Evolutionary conservation across 2,888 invertebrate genomes (phyloP).

Genomic region (Tetanocera ferruginea): DNA sequence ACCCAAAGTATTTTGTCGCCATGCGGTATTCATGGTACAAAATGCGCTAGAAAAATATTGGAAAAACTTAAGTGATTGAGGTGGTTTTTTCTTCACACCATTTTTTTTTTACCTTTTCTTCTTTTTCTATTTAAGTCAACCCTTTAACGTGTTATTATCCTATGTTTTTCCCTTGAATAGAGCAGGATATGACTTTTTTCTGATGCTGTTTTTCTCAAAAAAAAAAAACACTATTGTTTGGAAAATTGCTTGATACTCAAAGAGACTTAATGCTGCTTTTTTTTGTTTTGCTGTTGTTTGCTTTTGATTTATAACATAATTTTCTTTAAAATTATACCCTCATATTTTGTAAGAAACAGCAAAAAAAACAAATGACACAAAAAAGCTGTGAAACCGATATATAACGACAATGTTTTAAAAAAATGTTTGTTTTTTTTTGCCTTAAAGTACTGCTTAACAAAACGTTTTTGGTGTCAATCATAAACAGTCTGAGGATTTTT

Average conservation of each 20-base stretch:
- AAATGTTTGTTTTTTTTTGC: background rate
- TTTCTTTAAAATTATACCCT: constrained; percentile 33
- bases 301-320: constrained; percentile 37
- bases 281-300: background rate
- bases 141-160: constrained; percentile 28
- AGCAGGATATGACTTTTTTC: background rate
- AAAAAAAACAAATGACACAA: background rate
- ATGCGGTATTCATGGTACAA: constrained; percentile 28
- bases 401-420: constrained; percentile 3
- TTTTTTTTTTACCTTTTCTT: background rate
- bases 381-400: constrained; percentile 16
- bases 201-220: background rate
- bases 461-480: constrained; percentile 21
- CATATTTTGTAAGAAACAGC: background rate
- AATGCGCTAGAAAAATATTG: constrained; percentile 17
- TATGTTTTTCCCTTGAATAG: background rate
- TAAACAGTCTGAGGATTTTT: background rate
- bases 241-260: constrained; percentile 31
- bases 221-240: constrained; percentile 7
- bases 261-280: background rate
- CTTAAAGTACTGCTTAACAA: background rate
- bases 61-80: constrained; percentile 37
- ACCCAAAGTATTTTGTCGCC: constrained; percentile 24
- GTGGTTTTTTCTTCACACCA: constrained; percentile 33
- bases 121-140: constrained; percentile 8